Evolutionary conservation across 1,140 invertebrate species (phyloP).

Genomic region (Euura lappo): DNA sequence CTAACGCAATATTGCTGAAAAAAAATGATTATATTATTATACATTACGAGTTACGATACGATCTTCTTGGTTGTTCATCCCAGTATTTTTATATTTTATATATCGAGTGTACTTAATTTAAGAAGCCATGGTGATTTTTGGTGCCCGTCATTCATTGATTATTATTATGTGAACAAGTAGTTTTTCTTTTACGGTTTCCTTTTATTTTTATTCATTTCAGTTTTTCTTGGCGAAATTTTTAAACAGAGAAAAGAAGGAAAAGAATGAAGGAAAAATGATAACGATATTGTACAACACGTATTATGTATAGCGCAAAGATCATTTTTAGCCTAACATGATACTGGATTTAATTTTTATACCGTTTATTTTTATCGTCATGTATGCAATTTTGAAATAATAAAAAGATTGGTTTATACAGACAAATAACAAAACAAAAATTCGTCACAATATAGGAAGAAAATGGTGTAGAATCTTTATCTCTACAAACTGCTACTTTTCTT

Average conservation of each 20-base stretch:
- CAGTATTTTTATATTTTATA: constrained; percentile 62
- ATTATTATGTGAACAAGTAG: constrained; percentile 6
- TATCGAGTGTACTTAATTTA: constrained; percentile 60
- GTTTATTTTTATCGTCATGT: constrained; percentile 54
- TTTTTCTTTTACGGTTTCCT: constrained; percentile 26
- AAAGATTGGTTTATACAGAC: constrained; percentile 47
- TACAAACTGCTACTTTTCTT: too few species aligned
- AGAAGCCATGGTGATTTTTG: constrained; percentile 51
- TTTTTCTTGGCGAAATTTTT: background rate
- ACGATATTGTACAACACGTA: constrained; percentile 22
- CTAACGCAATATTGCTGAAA: constrained; percentile 33
- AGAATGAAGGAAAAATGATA: constrained; percentile 20
- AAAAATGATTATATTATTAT: constrained; percentile 31
- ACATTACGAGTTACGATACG: constrained; percentile 34
- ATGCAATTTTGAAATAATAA: constrained; percentile 51
- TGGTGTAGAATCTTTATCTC: too few species aligned
- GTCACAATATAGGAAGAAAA: too few species aligned
- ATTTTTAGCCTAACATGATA: constrained; percentile 20
- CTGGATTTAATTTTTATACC: constrained; percentile 48
- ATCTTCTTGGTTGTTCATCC: constrained; percentile 50
- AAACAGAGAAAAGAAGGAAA: constrained; percentile 10
- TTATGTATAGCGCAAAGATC: constrained; percentile 22
- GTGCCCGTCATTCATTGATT: constrained; percentile 30
- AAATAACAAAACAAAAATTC: background rate
- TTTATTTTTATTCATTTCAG: constrained; percentile 24